Evolutionary conservation across 2,888 invertebrate genomes (phyloP).

Genomic region (Drosophila paramelanica): DNA sequence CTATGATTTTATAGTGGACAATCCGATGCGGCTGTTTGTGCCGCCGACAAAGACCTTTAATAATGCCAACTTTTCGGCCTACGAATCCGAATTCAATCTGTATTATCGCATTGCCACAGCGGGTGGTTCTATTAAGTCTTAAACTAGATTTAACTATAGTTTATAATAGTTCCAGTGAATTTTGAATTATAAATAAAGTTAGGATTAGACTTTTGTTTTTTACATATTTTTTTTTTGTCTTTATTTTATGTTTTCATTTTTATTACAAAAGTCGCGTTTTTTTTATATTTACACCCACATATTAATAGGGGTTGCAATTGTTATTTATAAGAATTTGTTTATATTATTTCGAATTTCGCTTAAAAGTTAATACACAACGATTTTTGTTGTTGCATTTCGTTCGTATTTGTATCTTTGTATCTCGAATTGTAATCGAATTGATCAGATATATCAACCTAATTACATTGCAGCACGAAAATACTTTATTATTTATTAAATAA

Average conservation of each 20-base stretch:
- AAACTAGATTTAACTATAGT: background rate
- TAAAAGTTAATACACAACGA: slow-evolving; percentile 59
- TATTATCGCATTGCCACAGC: slow-evolving; percentile 85
- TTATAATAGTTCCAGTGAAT: background rate
- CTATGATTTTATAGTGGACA: slow-evolving; percentile 79
- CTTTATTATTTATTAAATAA: slow-evolving; percentile 81
- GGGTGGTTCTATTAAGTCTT: slow-evolving; percentile 68
- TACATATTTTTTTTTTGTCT: slow-evolving; percentile 46
- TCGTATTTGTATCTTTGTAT: slow-evolving; percentile 37
- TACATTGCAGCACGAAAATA: slow-evolving; percentile 69
- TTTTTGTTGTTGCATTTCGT: slow-evolving; percentile 28
- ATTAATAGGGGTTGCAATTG: slow-evolving; percentile 43
- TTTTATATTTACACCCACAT: slow-evolving; percentile 72
- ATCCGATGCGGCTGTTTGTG: slow-evolving; percentile 82
- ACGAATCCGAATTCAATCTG: slow-evolving; percentile 83
- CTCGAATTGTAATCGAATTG: slow-evolving; percentile 37
- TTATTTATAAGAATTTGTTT: slow-evolving; percentile 45
- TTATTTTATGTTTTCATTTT: slow-evolving; percentile 47
- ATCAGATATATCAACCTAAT: slow-evolving; percentile 38
- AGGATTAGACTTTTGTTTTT: slow-evolving; percentile 25
- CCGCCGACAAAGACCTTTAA: slow-evolving; percentile 77
- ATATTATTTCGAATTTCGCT: slow-evolving; percentile 49
- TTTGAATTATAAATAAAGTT: background rate
- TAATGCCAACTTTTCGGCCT: slow-evolving; percentile 81
- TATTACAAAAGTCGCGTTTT: slow-evolving; percentile 70